Conservation (phyloP, 2,113 vertebrate species). For the Tricholaema leucomelas region DNA sequence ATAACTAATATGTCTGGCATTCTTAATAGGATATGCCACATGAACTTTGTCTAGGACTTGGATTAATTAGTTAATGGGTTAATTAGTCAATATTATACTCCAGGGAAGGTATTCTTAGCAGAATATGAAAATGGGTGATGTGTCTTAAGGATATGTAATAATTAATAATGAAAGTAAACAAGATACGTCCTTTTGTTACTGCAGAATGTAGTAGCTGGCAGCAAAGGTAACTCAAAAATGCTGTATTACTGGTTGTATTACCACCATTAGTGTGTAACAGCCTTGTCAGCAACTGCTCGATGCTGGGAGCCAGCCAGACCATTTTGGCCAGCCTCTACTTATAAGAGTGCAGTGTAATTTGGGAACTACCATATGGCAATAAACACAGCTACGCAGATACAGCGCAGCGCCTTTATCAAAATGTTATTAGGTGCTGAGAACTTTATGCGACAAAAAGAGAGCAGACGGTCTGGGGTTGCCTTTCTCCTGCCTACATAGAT, state of each 20-base stretch:
- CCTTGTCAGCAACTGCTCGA: conserved; percentile 20
- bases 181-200: conserved; percentile 5
- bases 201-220: conserved; percentile 31
- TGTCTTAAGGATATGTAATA: neutral
- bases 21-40: conserved; percentile 27
- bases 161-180: neutral
- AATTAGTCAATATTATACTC: neutral
- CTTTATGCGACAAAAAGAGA: conserved; percentile 44
- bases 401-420: conserved; percentile 2
- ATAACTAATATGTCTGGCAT: conserved; percentile 34
- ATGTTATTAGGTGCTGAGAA: neutral
- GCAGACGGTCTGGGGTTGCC: conserved; percentile 6
- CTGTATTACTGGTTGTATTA: neutral
- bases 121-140: neutral
- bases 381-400: conserved; percentile 53
- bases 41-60: conserved; percentile 43
- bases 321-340: conserved; percentile 25
- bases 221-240: conserved; percentile 10
- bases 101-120: neutral
- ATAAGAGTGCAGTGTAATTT: conserved; percentile 53
- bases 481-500: neutral
- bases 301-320: conserved; percentile 60
- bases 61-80: conserved; percentile 49
- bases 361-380: conserved; percentile 61
- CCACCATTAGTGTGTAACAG: conserved; percentile 2